A percentile compares a stretch with the other conserved stretches of the same genome.
Evolutionary conservation across 2,888 invertebrate species (phyloP).

Genomic region (Habrosyne pyritoides): DNA sequence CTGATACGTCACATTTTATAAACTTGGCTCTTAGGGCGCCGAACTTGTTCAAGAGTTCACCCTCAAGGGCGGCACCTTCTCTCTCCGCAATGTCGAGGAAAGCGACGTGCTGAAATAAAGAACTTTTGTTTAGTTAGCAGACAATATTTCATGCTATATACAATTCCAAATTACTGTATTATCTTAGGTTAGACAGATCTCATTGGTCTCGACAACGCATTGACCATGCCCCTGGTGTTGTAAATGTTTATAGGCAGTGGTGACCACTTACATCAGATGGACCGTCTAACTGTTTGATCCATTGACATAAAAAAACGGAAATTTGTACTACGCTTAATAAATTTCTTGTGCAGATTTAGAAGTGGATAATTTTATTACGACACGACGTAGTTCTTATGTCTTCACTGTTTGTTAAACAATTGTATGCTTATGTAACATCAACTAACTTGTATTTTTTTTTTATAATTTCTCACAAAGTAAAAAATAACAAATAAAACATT

Average conservation of each 20-base stretch:
- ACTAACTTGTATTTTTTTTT: no score
- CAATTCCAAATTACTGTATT: neutral
- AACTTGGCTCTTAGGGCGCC: constrained; percentile 74
- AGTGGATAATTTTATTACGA: neutral
- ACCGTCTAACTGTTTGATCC: no score
- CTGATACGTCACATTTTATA: constrained; percentile 71
- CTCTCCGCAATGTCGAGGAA: constrained; percentile 66
- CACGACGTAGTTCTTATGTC: neutral
- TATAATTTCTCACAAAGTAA: no score
- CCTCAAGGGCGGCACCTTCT: constrained; percentile 62
- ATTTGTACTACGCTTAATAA: neutral
- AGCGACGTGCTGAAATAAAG: constrained; percentile 65
- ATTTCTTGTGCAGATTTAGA: neutral
- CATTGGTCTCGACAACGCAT: no score
- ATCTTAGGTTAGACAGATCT: neutral
- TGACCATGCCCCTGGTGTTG: no score
- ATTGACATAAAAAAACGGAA: no score
- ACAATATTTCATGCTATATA: neutral
- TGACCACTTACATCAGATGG: no score
- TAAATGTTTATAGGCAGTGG: no score
- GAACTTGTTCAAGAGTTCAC: constrained; percentile 60
- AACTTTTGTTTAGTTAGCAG: constrained; percentile 12
- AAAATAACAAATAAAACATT: no score
- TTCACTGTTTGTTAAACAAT: no score
- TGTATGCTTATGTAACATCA: no score